Evolutionary conservation across 2,797 vertebrate species (phyloP), one percentile per base, ranked within the genome.

Genomic region (Lithobates sylvaticus): DNA sequence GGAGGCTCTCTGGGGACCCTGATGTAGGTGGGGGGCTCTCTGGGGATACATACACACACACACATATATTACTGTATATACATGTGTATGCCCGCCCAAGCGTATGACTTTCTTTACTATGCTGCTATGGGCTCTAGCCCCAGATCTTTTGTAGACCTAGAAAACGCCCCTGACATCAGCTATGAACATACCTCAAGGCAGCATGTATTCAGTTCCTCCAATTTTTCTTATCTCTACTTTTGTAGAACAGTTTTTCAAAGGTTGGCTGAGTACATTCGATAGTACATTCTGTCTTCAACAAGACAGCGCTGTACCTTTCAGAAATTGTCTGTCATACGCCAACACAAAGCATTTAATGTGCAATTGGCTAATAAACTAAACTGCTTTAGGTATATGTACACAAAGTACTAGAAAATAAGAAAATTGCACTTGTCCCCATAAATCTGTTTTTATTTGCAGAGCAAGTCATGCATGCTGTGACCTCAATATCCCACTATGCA

Each of bases 381-480:
- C 61, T 15, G 32, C 69, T 82, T 61, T 82, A 54, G 50, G 69
- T 74, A 23, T 23, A 29, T 74, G 42, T 64, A 64, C 15, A 79
- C 26, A 50, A 23, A 61, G 54, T 23, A n/a, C 47, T 34, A 36
- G 67, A 70, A 68, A 42, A 84, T 77, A 44, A 3, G 58, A 79
- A 84, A 75, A 74, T 74, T 80, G 77, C 21, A 74, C 70, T 75
- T 67, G 54, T 80, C 70, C 77, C 42, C 50, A 71, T 75, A 74
- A 72, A 79, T 85, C 58, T 67, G 54, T 58, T 74, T 80, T 85
- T 80, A 85, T 85, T 85, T 85, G 84, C 32, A 34, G 68, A 80
- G 34, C 23, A 75, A 74, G 70, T 69, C 71, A 80, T 67, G 84
- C 70, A 15, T 75, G 84, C 71, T 39, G 29, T 76, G 78, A 81